phyloP scores from a whole-genome alignment of 1,140 invertebrate species.

The Procambarus virginalis region DNA sequence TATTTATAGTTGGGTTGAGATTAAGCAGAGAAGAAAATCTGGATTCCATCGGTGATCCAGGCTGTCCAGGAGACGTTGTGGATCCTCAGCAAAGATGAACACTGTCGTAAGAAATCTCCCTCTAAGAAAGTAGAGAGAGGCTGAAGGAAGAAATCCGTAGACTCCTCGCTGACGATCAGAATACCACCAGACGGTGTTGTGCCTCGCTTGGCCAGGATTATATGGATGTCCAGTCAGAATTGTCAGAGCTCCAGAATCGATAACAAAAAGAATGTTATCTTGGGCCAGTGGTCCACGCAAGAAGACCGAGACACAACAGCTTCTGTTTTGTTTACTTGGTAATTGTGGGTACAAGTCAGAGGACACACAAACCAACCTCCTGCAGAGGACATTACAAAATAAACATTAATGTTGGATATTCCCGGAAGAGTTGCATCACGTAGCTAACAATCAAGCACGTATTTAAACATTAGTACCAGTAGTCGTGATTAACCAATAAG shows the following conservation, averaged over 20 bases:
- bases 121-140: constrained; percentile 29
- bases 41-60: constrained; percentile 41
- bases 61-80: constrained; percentile 10
- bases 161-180: not conserved
- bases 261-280: constrained; percentile 18
- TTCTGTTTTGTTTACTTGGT: not conserved
- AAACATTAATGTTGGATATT: too few species aligned
- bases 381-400: not conserved
- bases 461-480: too few species aligned
- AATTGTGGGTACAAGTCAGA: not conserved
- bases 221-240: constrained; percentile 9
- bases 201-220: not conserved
- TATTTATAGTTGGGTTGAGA: constrained; percentile 24
- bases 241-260: not conserved
- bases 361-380: not conserved
- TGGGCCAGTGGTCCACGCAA: constrained; percentile 23
- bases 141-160: constrained; percentile 2
- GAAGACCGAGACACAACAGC: not conserved
- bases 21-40: constrained; percentile 27
- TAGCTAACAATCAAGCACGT: too few species aligned
- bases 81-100: not conserved
- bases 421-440: too few species aligned
- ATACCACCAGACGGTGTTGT: not conserved
- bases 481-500: too few species aligned
- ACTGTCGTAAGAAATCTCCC: constrained; percentile 14